Base-by-base conservation (phyloP, 2,797 vertebrate species). In the Oryzias sinensis region DNA sequence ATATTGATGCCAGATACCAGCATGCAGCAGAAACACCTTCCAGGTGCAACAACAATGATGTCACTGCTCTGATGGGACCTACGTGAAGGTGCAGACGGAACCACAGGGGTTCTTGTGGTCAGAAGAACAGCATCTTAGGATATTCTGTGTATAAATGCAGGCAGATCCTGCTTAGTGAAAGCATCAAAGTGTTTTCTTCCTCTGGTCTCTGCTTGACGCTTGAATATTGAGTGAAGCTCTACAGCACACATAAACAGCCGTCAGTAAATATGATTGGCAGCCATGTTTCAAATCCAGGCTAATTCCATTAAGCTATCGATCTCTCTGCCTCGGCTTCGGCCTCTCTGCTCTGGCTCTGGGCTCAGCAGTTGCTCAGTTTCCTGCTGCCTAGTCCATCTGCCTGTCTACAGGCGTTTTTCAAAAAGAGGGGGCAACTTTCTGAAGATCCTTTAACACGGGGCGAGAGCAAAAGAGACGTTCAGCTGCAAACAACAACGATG, bases 291-390 rank as follows among this genome's bases (percentile, higher is more conserved):
- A 91, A 92, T 87, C 87, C 71, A 69, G 80, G 79, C 87, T 92
- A 91, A 92, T 92, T 93, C 90, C 86, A 91, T 91, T 90, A 92
- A 89, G 88, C 87, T 90, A 92, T 92, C 88, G 91, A 93, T 92
- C 86, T 82, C 76, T 73, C 72, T 53, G 79, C 80, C 74, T 80
- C 70, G 70, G 86, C 77, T 76, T 76, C 79, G 49, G 60, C 79
- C 68, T 59, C 74, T 81, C 53, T 76, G 70, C 71, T 52, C 74
- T 56, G 77, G 72, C 79, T 76, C 76, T 72, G 74, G 80, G 83
- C 74, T 76, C 49, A 7, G 7, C 2, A 9, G 29, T 33, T 43
- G 76, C 72, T 81, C 60, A 58, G 65, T 70, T 76, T 68, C 69
- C 72, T 58, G 62, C 77, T 57, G 74, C 73, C 70, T 4, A 22